A percentile compares a stretch with the other conserved stretches of the same genome.
phyloP scores from a whole-genome alignment of 2,113 vertebrate species.

The Junco hyemalis region DNA sequence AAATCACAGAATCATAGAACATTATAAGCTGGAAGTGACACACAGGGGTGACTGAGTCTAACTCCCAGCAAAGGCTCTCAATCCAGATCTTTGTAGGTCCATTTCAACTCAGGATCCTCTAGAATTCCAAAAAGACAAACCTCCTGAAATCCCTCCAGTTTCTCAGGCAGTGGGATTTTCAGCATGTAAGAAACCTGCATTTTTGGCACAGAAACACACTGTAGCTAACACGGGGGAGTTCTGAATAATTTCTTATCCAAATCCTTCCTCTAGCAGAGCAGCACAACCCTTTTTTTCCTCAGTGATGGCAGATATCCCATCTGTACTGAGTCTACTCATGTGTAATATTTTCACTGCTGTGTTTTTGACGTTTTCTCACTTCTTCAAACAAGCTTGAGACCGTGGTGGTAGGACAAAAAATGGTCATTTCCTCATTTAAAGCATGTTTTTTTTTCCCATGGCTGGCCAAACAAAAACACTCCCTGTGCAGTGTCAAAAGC shows the following conservation, averaged over 20 bases:
- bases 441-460: not conserved
- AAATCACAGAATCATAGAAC: not conserved
- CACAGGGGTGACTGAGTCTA: not conserved
- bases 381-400: conserved; percentile 17
- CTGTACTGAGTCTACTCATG: not conserved
- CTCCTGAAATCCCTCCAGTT: not conserved
- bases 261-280: not conserved
- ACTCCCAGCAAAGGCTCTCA: not conserved
- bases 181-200: not conserved
- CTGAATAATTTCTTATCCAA: not conserved
- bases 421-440: not conserved
- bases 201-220: not conserved
- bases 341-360: conserved; percentile 19
- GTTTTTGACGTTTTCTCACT: conserved; percentile 2
- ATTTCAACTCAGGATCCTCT: not conserved
- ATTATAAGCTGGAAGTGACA: not conserved
- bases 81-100: not conserved
- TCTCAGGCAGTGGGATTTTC: not conserved
- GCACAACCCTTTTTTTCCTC: not conserved
- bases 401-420: not conserved
- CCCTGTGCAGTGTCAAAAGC: not conserved
- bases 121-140: not conserved
- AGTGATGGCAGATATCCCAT: not conserved
- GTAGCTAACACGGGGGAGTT: not conserved
- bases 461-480: not conserved